phyloP scores from a whole-genome alignment of 1,140 invertebrate genomes.

The Tyrophagus putrescentiae region DNA sequence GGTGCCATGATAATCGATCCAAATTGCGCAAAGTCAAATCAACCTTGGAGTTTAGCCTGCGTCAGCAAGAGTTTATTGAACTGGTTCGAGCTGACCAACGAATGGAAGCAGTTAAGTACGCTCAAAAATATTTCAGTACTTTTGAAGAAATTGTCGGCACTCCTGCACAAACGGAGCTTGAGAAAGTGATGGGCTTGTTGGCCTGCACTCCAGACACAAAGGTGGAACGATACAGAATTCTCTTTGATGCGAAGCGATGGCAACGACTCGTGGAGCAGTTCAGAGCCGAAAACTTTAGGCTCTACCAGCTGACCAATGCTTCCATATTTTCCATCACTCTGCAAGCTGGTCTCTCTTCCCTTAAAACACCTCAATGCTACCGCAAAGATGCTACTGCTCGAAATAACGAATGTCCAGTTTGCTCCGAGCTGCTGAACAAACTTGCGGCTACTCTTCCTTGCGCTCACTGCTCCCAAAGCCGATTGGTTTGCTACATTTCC shows the following conservation, averaged over 20 bases:
- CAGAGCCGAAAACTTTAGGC: slow-evolving; percentile 75
- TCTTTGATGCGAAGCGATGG: slow-evolving; percentile 57
- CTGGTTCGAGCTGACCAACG: slow-evolving; percentile 66
- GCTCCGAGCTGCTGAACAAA: slow-evolving; percentile 67
- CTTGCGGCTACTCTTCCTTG: slow-evolving; percentile 74
- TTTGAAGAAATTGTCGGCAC: slow-evolving; percentile 55
- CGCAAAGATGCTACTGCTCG: slow-evolving; percentile 32
- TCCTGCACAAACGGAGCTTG: slow-evolving; percentile 59
- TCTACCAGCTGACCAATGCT: slow-evolving; percentile 78
- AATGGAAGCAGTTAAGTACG: slow-evolving; percentile 80
- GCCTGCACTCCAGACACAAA: slow-evolving; percentile 68
- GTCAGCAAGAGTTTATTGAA: slow-evolving; percentile 90
- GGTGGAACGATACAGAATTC: slow-evolving; percentile 46
- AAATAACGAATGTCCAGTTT: slow-evolving; percentile 84
- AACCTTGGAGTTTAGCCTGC: slow-evolving; percentile 57
- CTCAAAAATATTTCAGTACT: slow-evolving; percentile 73
- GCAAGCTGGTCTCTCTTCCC: slow-evolving; percentile 77
- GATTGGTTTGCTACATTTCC: slow-evolving; percentile 77
- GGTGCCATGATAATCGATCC: slow-evolving; percentile 94
- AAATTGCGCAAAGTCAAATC: slow-evolving; percentile 76
- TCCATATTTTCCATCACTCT: slow-evolving; percentile 79
- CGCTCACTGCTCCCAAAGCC: slow-evolving; percentile 87
- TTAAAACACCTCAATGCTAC: slow-evolving; percentile 67
- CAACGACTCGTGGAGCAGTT: slow-evolving; percentile 71
- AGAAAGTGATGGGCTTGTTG: slow-evolving; percentile 83